Evolutionary conservation across 2,797 vertebrate genomes (phyloP), one percentile per base, ranked within the genome.

Genomic region (Argentina silus): DNA sequence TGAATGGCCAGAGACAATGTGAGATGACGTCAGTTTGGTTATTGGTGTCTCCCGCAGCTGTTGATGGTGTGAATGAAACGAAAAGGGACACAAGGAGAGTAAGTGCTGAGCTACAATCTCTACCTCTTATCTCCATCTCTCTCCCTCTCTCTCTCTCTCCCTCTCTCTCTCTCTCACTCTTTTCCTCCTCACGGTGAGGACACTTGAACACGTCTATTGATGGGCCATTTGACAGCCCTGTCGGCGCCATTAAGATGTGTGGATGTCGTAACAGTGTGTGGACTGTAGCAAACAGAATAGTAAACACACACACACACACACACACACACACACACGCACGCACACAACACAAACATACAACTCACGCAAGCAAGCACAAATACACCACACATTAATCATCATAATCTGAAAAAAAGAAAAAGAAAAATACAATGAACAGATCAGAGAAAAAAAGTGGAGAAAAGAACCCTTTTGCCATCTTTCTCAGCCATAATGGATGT

Each of bases 131-230:
- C 63, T 45, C 65, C 67, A 69, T 70, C 47, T 70, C 44, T 27
- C 44, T 19, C 21, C 15, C 36, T 15, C 63, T 71, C 23, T 66
- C 53, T 65, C 61, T 3, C 15, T 7, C 6, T 7, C 17, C 2
- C 55, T 7, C 17, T 9, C 15, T 21, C 17, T 9, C 15, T 17
- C 55, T 15, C 12, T 6, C 0, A 73, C 70, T 9, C 48, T 51
- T 21, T 3, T 12, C 5, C 60, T 42, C 5, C 15, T 14, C 47
- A 50, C 12, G 61, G 19, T n/a, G 56, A 70, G 71, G 69, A 80
- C 78, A 57, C 78, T 84, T 47, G 67, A 81, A 75, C 6, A 7
- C 44, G 0, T 76, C 82, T 76, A 77, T 79, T 87, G 83, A 90
- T 87, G 85, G 72, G 70, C 67, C 51, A 69, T 14, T 60, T 62